Conservation (phyloP, 2,888 invertebrate species). For the Eristalis intricaria region DNA sequence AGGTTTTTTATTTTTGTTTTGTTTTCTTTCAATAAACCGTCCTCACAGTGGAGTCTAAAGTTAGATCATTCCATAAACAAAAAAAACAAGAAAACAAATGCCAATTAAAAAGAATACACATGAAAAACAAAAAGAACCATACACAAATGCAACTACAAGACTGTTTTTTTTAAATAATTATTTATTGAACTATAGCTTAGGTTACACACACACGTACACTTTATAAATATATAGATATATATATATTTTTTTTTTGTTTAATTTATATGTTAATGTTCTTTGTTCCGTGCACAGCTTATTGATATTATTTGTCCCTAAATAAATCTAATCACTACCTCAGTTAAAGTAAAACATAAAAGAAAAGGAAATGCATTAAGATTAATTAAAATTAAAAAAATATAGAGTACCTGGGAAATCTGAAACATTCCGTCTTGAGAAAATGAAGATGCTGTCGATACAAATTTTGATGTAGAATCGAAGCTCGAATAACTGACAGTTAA, state of each 20-base stretch:
- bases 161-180: constrained; percentile 74
- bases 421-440: constrained; percentile 57
- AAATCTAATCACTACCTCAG: constrained; percentile 54
- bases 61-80: constrained; percentile 28
- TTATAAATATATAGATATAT: background rate
- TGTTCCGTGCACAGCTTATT: constrained; percentile 38
- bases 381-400: constrained; percentile 25
- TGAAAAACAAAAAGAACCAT: constrained; percentile 65
- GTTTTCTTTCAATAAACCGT: background rate
- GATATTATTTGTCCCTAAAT: constrained; percentile 48
- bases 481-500: constrained; percentile 9
- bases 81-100: background rate
- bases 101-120: constrained; percentile 6
- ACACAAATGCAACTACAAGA: constrained; percentile 81
- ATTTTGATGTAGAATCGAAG: background rate
- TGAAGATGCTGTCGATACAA: background rate
- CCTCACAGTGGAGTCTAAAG: background rate
- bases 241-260: constrained; percentile 9
- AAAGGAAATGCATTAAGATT: constrained; percentile 8
- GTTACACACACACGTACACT: constrained; percentile 40
- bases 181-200: constrained; percentile 65
- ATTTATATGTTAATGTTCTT: constrained; percentile 60
- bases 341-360: constrained; percentile 15
- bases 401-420: constrained; percentile 59
- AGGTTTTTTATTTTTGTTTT: background rate